phyloP scores from a whole-genome alignment of 23 tunicate genomes.

The Phallusia fumigata region DNA sequence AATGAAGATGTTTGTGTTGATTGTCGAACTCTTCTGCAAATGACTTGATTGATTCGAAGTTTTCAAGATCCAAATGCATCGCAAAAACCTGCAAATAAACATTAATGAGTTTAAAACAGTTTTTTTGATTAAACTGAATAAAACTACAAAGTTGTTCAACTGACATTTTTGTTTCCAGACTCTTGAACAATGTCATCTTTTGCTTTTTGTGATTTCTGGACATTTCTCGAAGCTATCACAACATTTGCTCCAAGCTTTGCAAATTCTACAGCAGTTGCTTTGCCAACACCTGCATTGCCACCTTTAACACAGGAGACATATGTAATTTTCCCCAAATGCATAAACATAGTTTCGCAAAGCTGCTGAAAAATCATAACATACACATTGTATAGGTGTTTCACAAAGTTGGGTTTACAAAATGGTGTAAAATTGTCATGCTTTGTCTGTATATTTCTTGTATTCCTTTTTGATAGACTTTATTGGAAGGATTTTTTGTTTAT shows the following conservation, averaged over 20 bases:
- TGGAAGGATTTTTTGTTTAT: too few species aligned
- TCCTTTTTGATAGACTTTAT: too few species aligned
- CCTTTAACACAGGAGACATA: too few species aligned
- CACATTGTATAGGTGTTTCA: too few species aligned
- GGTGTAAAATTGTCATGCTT: too few species aligned
- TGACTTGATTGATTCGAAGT: constrained; percentile 26
- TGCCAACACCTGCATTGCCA: constrained; percentile 48
- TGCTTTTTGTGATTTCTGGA: constrained; percentile 22
- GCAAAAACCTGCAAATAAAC: constrained; percentile 17
- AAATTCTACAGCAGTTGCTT: constrained; percentile 33
- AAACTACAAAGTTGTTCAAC: not conserved
- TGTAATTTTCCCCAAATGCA: too few species aligned
- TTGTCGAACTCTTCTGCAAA: constrained; percentile 19
- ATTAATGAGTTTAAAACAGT: not conserved
- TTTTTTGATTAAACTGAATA: not conserved
- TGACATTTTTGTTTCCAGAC: constrained; percentile 36
- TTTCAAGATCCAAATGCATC: constrained; percentile 35
- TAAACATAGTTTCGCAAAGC: too few species aligned
- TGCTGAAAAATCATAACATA: too few species aligned
- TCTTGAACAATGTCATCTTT: constrained; percentile 23
- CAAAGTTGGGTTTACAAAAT: too few species aligned
- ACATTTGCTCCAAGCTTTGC: constrained; percentile 35
- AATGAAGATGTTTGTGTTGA: constrained; percentile 26
- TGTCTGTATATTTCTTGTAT: too few species aligned
- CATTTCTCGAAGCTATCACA: constrained; percentile 43